Conservation (phyloP, 2,797 vertebrate species). For the Ara ararauna region DNA sequence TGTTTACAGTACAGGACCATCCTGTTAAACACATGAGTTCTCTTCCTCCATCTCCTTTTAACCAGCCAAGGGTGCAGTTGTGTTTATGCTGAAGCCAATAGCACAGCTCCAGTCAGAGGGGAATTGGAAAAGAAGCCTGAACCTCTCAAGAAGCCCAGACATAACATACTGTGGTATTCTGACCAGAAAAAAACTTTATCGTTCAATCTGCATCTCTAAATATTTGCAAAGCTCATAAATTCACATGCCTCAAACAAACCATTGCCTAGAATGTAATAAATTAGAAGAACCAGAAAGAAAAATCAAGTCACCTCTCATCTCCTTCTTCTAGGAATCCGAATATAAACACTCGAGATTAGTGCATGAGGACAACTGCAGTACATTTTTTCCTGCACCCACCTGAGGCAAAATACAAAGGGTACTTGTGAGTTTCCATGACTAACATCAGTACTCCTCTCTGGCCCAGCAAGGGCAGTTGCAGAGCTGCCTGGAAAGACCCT, state of each 20-base stretch:
- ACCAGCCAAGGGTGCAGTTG: slow-evolving; percentile 17
- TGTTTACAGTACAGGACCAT: slow-evolving; percentile 84
- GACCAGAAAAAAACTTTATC: neutral
- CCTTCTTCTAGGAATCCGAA: slow-evolving; percentile 45
- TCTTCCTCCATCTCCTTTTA: slow-evolving; percentile 46
- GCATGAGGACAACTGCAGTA: neutral
- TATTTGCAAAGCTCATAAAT: slow-evolving; percentile 60
- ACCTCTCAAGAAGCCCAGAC: slow-evolving; percentile 20
- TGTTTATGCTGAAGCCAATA: neutral
- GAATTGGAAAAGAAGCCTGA: neutral
- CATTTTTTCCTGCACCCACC: neutral
- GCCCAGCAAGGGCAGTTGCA: neutral
- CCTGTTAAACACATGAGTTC: slow-evolving; percentile 74
- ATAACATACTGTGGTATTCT: neutral
- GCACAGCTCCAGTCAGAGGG: neutral
- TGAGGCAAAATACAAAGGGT: neutral
- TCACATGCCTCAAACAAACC: slow-evolving; percentile 25
- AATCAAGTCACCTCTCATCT: slow-evolving; percentile 20
- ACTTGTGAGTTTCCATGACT: neutral
- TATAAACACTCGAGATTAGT: neutral
- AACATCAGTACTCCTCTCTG: neutral
- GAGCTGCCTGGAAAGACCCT: neutral
- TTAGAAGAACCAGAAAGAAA: slow-evolving; percentile 16
- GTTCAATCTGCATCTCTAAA: slow-evolving; percentile 37
- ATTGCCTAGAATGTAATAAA: neutral